Percentiles rank a stretch among this genome's conserved stretches.
Conservation (phyloP, 2,888 invertebrate genomes). For the Uloborus plumipes region DNA sequence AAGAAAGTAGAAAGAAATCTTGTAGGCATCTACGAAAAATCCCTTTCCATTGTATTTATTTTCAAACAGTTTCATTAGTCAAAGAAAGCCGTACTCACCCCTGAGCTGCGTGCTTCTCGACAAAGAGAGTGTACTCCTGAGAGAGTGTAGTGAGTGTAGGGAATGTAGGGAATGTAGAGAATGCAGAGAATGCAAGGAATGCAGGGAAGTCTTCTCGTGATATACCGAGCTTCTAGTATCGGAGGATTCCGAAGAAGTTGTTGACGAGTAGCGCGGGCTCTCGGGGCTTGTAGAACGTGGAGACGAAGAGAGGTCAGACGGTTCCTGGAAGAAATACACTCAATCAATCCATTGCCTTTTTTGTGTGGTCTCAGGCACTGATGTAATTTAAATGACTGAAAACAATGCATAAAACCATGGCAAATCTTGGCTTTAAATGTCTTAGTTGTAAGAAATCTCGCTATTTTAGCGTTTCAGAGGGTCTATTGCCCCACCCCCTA, state of each 20-base stretch:
- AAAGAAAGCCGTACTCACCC: constrained; percentile 5
- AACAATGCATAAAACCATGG: too few species aligned
- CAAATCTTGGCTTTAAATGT: too few species aligned
- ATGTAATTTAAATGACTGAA: too few species aligned
- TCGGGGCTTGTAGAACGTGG: constrained; percentile 61
- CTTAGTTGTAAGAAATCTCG: too few species aligned
- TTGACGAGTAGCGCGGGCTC: constrained; percentile 60
- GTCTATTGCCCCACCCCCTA: too few species aligned
- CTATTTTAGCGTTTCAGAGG: too few species aligned
- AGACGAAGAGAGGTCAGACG: constrained; percentile 58
- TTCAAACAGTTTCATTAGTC: too few species aligned
- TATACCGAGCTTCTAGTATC: constrained; percentile 57
- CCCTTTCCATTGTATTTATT: too few species aligned
- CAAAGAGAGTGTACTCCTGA: constrained; percentile 54
- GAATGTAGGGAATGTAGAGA: constrained; percentile 46
- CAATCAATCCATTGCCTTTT: too few species aligned
- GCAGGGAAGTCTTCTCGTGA: constrained; percentile 58
- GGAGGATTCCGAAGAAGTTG: constrained; percentile 56
- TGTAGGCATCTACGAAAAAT: too few species aligned
- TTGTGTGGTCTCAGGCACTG: too few species aligned
- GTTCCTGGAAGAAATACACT: constrained; percentile 27
- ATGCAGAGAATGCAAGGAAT: constrained; percentile 56
- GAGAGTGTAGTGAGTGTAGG: constrained; percentile 42
- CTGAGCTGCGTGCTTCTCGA: constrained; percentile 43
- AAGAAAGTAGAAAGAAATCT: too few species aligned